These are phyloP conservation scores for Thaumetopoea pityocampa DNA, from an alignment of 1,140 invertebrate species.

Conservation along the genomic window DNA sequence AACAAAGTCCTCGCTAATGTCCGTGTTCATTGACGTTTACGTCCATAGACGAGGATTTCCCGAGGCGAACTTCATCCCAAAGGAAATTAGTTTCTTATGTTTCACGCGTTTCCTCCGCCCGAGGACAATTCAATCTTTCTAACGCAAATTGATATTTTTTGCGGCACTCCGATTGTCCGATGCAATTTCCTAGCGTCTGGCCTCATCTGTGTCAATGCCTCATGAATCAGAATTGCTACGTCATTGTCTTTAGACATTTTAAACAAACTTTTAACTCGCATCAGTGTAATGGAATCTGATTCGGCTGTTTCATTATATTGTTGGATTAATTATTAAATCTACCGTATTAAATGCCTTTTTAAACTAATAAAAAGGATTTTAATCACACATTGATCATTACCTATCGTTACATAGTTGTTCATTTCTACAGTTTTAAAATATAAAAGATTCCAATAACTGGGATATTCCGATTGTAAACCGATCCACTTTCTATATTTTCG, in stretches of 20 bases:
- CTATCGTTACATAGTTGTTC: no score
- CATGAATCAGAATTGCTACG: constrained; percentile 18
- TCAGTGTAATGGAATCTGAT: constrained; percentile 24
- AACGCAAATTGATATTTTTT: constrained; percentile 54
- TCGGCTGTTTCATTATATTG: constrained; percentile 18
- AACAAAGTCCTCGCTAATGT: constrained; percentile 12
- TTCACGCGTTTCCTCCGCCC: constrained; percentile 35
- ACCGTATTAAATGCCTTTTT: no score
- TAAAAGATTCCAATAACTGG: no score
- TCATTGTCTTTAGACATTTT: constrained; percentile 20
- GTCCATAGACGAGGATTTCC: constrained; percentile 37
- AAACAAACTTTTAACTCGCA: constrained; percentile 23
- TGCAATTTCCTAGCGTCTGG: constrained; percentile 34
- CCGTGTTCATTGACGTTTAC: constrained; percentile 16
- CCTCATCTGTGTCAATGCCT: constrained; percentile 20
- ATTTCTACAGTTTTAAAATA: no score
- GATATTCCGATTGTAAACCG: no score
- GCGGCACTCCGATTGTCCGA: constrained; percentile 32
- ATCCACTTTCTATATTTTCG: no score
- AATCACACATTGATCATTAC: no score
- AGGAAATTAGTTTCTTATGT: constrained; percentile 60
- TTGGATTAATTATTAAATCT: no score
- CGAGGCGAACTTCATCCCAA: constrained; percentile 38
- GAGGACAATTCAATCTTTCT: constrained; percentile 45
- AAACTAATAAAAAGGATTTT: no score